Percentiles rank a stretch among this genome's conserved stretches.
These are phyloP conservation scores for Mesembrinibis cayennensis DNA, from an alignment of 2,113 vertebrate genomes.

Conservation along the genomic window DNA sequence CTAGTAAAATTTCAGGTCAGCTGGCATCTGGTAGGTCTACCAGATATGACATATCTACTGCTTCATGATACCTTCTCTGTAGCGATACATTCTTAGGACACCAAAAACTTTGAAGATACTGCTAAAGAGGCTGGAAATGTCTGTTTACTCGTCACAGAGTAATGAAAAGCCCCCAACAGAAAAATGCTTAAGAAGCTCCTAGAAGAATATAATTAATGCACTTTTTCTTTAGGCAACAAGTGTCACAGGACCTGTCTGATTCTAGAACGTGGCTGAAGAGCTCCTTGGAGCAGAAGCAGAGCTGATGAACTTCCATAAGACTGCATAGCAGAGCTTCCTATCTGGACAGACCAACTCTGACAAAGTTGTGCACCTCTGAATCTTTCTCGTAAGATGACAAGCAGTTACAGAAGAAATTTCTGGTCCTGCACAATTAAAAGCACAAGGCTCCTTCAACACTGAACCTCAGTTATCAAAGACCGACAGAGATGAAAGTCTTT, in stretches of 20 bases:
- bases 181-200: not conserved
- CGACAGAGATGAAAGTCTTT: not conserved
- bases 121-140: not conserved
- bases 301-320: not conserved
- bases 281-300: not conserved
- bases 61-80: not conserved
- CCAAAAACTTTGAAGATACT: not conserved
- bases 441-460: not conserved
- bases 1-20: not conserved
- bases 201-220: not conserved
- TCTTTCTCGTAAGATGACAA: not conserved
- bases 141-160: not conserved
- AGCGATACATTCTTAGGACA: not conserved
- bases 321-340: not conserved
- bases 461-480: not conserved
- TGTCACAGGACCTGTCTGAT: not conserved
- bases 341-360: not conserved
- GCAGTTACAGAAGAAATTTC: not conserved
- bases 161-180: not conserved
- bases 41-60: rapidly evolving
- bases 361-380: not conserved
- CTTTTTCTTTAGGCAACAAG: not conserved
- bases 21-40: not conserved
- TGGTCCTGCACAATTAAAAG: not conserved
- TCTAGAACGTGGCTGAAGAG: not conserved